Percentiles rank a stretch among this genome's conserved stretches.
Conservation (phyloP, 2,797 vertebrate genomes). For the Sebastes taczanowskii region DNA sequence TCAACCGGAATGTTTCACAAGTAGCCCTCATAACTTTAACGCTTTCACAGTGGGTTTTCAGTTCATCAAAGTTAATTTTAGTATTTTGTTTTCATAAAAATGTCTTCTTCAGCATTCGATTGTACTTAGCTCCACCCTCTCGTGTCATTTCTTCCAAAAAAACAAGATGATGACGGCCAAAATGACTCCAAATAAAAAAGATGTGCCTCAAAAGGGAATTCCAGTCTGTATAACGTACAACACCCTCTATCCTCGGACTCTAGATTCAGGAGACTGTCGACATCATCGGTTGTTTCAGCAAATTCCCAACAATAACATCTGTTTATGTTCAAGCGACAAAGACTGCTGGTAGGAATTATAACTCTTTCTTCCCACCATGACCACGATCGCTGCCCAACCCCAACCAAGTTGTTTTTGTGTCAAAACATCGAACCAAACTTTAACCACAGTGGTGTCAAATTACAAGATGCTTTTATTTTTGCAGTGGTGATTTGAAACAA, state of each 20-base stretch:
- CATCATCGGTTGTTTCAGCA: neutral
- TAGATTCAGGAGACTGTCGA: neutral
- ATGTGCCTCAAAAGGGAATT: neutral
- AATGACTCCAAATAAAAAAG: no score
- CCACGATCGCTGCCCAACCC: neutral
- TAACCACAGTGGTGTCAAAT: neutral
- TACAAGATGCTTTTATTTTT: neutral
- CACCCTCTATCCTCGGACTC: neutral
- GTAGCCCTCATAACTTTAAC: no score
- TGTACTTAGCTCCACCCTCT: no score
- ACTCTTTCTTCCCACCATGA: neutral
- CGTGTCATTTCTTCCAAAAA: no score
- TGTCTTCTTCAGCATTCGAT: no score
- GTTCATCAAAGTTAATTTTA: no score
- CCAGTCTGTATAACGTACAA: neutral
- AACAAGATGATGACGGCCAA: no score
- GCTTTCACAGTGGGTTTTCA: no score
- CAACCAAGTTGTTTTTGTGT: neutral
- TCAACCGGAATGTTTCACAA: no score
- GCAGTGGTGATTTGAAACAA: neutral
- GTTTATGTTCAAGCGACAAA: neutral
- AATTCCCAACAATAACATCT: neutral
- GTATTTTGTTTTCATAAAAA: no score
- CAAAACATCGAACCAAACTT: neutral
- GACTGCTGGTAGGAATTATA: neutral